Conservation (phyloP, 2,113 vertebrate species). For the crab-eating macaque (Macaca fascicularis) region T2T-MFA8v1.1 NC_088380.1:85810501-85811000, state of each 20-base stretch:
- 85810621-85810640: not conserved
- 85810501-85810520: not conserved
- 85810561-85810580: not conserved
- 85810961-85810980: not conserved
- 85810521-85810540: slow-evolving; percentile 11
- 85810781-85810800: not conserved
- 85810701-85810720: not conserved
- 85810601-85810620: not conserved
- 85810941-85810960: not conserved
- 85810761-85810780: not conserved
- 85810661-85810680: not conserved
- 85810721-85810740: not conserved
- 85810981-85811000: not conserved
- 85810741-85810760: not conserved
- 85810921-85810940: not conserved
- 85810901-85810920: not conserved
- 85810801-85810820: not conserved
- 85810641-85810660: not conserved
- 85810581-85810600: not conserved
- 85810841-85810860: not conserved
- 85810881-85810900: not conserved
- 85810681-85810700: slow-evolving; percentile 11
- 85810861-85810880: not conserved
- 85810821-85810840: not conserved
- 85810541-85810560: not conserved